A percentile compares a stretch with the other conserved stretches of the same genome.
Conservation (phyloP, 2,888 invertebrate species). For the Choreutis nemorana region DNA sequence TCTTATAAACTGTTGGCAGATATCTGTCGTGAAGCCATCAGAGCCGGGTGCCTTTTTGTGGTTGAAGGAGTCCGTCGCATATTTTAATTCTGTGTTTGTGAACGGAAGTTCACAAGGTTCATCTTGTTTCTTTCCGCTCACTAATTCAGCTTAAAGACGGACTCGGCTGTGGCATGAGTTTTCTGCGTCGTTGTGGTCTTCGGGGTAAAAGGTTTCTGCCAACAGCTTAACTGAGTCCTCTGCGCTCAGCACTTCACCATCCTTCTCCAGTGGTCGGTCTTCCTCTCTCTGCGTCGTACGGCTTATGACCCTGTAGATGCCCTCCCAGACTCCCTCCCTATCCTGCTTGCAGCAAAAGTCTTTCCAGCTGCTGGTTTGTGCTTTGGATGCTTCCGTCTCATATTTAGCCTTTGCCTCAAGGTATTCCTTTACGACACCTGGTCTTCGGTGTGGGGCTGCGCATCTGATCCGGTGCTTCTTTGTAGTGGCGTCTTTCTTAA, state of each 20-base stretch:
- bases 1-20: conserved; percentile 1
- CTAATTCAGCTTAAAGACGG: too few species aligned
- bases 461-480: too few species aligned
- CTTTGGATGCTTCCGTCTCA: background rate
- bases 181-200: conserved; percentile 1
- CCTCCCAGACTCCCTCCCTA: too few species aligned
- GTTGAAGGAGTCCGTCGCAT: conserved; percentile 1
- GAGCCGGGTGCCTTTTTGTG: conserved; percentile 8
- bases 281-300: too few species aligned
- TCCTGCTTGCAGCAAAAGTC: too few species aligned
- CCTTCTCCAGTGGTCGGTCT: conserved; percentile 3
- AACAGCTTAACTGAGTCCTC: conserved; percentile 4
- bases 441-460: background rate
- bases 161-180: too few species aligned
- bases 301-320: too few species aligned
- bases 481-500: too few species aligned
- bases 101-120: too few species aligned
- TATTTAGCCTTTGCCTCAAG: conserved; percentile 1
- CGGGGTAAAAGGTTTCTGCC: conserved; percentile 7
- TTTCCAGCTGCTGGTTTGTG: conserved; percentile 1
- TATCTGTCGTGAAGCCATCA: conserved; percentile 8
- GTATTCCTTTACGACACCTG: conserved; percentile 1
- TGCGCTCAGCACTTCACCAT: conserved; percentile 1
- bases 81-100: conserved; percentile 2
- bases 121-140: too few species aligned